Evolutionary conservation across 2,113 vertebrate genomes (phyloP).

Genomic region (Cyphomyrus discorhynchus): DNA sequence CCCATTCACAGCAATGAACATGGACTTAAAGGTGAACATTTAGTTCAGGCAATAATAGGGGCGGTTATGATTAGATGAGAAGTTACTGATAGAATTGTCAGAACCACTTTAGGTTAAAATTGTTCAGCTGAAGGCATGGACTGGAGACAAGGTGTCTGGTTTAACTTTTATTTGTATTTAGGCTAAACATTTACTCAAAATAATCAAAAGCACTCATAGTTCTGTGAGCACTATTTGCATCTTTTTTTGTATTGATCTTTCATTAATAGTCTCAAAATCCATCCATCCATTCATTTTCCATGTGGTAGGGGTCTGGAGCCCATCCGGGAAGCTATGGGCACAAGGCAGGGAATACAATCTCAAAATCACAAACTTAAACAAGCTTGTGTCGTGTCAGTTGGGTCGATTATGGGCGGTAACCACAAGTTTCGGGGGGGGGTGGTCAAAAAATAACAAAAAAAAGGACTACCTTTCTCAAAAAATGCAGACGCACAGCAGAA

Average conservation of each 20-base stretch:
- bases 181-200: background rate
- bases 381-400: background rate
- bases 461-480: background rate
- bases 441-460: background rate
- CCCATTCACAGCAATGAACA: conserved; percentile 30
- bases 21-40: conserved; percentile 36
- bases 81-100: conserved; percentile 35
- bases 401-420: background rate
- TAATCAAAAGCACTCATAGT: background rate
- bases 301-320: background rate
- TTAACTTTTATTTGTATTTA: background rate
- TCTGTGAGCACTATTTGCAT: background rate
- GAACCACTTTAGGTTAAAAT: conserved; percentile 35
- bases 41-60: conserved; percentile 44
- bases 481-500: background rate
- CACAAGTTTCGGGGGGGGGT: background rate
- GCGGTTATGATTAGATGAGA: conserved; percentile 34
- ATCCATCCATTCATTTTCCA: background rate
- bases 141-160: background rate
- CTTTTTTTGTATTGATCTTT: background rate
- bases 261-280: background rate
- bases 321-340: background rate
- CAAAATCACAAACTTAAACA: background rate
- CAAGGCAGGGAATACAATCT: background rate
- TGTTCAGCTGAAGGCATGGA: conserved; percentile 27